Base-by-base conservation (phyloP, 37 sponge, comb jelly and placozoan species). In the Tethya wilhelma region DNA sequence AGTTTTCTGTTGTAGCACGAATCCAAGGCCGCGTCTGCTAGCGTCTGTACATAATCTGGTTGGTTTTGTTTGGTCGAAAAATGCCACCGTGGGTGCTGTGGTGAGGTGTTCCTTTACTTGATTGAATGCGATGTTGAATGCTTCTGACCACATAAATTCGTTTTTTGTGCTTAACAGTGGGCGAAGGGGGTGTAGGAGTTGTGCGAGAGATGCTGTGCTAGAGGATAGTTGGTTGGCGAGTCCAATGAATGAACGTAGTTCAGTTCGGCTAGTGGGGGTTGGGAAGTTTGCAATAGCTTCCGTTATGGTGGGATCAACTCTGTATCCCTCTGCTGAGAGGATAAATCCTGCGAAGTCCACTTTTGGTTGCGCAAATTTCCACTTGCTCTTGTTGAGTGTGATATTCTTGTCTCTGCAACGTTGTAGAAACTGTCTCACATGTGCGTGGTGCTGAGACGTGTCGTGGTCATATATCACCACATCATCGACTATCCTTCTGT, bases 381-480 rank as follows among this genome's bases (percentile, higher is more conserved):
- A 76, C 23, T 76, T 76, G 28, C 12, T 64, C 23, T 20, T 20
- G 43, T 76, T 76, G 38, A 76, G 77, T 23, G 77, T 40, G 62
- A 76, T 76, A n/a, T 59, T 60, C 25, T 40, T 23, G 31, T 76
- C 77, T 28, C 40, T 31, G 29, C 77, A 76, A 23, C 63, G 62
- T 42, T 76, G 77, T 12, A 76, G 62, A 39, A 76, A 76, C 43
- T 76, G 77, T 30, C 41, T 6, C 11, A 76, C 77, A 40, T 76
- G 77, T 9, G 20, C 25, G 2, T 37, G 43, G 44, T 76, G 77
- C 2, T 70, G 71, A n/a, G 44, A n/a, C 1, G 64, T 17, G 30
- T 63, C 64, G 64, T 49, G n/a, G n/a, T n/a, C n/a, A n/a, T n/a
- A n/a, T n/a, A n/a, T n/a, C n/a, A n/a, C n/a, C n/a, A n/a, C n/a